Evolutionary conservation across 92 coral and sea anemone genomes (phyloP).

Genomic region (Pocillopora grandis): DNA sequence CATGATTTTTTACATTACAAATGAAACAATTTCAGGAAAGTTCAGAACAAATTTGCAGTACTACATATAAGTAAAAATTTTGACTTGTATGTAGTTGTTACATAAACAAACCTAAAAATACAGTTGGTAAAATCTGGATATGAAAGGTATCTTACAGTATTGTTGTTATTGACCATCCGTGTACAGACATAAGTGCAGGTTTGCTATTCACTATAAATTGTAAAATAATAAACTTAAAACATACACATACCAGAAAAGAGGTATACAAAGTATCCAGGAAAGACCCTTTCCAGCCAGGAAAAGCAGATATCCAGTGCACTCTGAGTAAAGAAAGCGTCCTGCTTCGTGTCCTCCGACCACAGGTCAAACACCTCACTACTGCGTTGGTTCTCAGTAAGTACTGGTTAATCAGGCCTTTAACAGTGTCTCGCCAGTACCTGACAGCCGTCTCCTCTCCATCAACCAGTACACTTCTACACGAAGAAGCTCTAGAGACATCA

Average conservation of each 20-base stretch:
- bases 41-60: too few species aligned
- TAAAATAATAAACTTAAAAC: neutral
- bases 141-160: too few species aligned
- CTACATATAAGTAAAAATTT: too few species aligned
- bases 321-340: slow-evolving; percentile 25
- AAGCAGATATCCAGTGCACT: slow-evolving; percentile 43
- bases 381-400: neutral
- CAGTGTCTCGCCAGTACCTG: neutral
- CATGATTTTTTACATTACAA: too few species aligned
- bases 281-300: slow-evolving; percentile 14
- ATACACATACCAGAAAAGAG: slow-evolving; percentile 22
- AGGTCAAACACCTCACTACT: slow-evolving; percentile 8
- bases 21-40: too few species aligned
- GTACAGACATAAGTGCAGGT: too few species aligned
- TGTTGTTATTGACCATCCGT: too few species aligned
- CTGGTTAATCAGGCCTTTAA: neutral
- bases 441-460: too few species aligned
- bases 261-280: slow-evolving; percentile 32
- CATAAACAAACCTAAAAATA: too few species aligned
- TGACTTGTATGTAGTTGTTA: too few species aligned
- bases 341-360: slow-evolving; percentile 37
- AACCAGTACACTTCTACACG: slow-evolving; percentile 35
- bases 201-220: too few species aligned
- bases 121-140: too few species aligned
- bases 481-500: slow-evolving; percentile 27